Percentiles rank a stretch among this genome's conserved stretches.
Evolutionary conservation across 2,113 vertebrate species (phyloP).

Genomic region (Phylloscopus whistleri): DNA sequence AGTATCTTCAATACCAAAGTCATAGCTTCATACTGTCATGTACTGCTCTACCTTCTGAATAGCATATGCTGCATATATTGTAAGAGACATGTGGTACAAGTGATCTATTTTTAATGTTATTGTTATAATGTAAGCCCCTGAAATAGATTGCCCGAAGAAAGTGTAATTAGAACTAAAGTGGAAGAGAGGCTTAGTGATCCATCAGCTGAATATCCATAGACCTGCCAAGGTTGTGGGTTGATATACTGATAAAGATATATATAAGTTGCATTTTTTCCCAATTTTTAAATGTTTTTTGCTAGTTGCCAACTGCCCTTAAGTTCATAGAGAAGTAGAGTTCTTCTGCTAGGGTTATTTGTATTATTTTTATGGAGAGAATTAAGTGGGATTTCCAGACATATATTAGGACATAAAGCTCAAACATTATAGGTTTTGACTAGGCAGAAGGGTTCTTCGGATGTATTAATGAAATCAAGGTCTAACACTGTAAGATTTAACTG

Average conservation of each 20-base stretch:
- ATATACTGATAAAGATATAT: neutral
- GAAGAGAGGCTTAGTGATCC: neutral
- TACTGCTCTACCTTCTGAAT: neutral
- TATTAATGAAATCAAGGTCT: neutral
- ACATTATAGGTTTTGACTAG: neutral
- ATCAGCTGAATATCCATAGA: neutral
- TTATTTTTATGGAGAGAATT: neutral
- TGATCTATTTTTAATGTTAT: neutral
- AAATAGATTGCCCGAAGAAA: neutral
- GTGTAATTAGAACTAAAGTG: neutral
- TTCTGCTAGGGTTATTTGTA: neutral
- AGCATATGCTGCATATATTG: no score
- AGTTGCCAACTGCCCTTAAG: neutral
- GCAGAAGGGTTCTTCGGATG: neutral
- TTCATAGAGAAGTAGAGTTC: neutral
- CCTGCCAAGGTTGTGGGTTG: neutral
- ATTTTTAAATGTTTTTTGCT: neutral
- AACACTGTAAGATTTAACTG: neutral
- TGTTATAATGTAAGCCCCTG: neutral
- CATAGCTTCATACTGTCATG: neutral
- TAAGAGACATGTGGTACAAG: neutral
- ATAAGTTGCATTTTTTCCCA: rapidly evolving
- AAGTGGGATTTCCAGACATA: neutral
- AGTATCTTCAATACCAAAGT: neutral
- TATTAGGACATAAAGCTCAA: neutral